Evolutionary conservation across 2,888 invertebrate genomes (phyloP), one percentile per base, ranked within the genome.

Genomic region (Xestia c-nigrum): DNA sequence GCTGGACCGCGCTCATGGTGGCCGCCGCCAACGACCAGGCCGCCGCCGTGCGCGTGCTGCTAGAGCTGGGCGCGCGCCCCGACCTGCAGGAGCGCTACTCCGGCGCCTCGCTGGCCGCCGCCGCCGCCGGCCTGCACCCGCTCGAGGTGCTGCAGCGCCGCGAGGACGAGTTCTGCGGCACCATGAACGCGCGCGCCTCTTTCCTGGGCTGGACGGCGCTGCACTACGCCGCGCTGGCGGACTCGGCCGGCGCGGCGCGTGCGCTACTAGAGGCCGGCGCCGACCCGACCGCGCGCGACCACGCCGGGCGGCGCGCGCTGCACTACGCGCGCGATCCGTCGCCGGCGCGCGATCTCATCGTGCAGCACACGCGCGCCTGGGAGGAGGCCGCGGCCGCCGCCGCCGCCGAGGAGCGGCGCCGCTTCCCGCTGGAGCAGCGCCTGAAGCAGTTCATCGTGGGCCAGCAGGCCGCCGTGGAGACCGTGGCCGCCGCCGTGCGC

Each of bases 1-100:
- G 99, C 70, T 99, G 99, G 99, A 98, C 98, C 21, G 97, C 98
- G 46, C 96, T 99, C 52, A 98, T 99, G 95, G 97, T 98, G 69
- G 99, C 99, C 55, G 98, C 98, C 16, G 98, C 99, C 57, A 98
- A 98, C 95, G 98, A 98, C 82, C 97, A 97, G 90, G 89, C 95
- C 24, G 97, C 97, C 31, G 97, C 97, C 76, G 97, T 98, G 43
- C 95, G 96, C 88, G 95, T 97, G 85, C 94, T 98, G 79, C 92
- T 98, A 74, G 95, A 97, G n/a, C 97, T 97, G 73, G 99, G 99
- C n/a, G 99, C 98, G 46, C 98, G 98, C 91, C 97, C 98, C 2
- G 98, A 99, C 94, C 90, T 97, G 52, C 97, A 89, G 78, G 98
- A 98, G 94, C 97, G 98, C 78, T 99, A 98, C 94, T 97, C 97